phyloP scores from a whole-genome alignment of 1,140 invertebrate genomes.

The Drosophila ohnishii region DNA sequence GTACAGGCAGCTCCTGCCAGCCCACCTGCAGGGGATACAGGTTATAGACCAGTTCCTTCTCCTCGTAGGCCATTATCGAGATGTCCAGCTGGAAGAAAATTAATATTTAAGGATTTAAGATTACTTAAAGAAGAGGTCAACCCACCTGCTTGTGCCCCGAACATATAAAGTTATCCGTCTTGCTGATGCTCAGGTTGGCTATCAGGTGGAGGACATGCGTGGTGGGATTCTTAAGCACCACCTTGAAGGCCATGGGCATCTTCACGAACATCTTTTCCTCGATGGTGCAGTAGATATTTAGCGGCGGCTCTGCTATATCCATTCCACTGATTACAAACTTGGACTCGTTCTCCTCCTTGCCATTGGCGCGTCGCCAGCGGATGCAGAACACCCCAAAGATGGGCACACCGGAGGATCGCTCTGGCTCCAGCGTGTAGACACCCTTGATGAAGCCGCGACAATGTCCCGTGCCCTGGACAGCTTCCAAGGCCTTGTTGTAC shows the following conservation, averaged over 20 bases:
- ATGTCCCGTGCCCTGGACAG: slow-evolving; percentile 72
- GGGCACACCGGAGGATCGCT: slow-evolving; percentile 14
- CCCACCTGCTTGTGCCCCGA: slow-evolving; percentile 80
- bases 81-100: slow-evolving; percentile 65
- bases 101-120: background rate
- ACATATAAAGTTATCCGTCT: slow-evolving; percentile 82
- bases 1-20: slow-evolving; percentile 79
- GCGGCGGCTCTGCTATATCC: slow-evolving; percentile 73
- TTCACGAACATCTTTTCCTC: slow-evolving; percentile 83
- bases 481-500: slow-evolving; percentile 77
- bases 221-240: slow-evolving; percentile 79
- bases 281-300: slow-evolving; percentile 82
- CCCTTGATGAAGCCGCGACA: slow-evolving; percentile 79
- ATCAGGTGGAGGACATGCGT: slow-evolving; percentile 73
- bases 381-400: slow-evolving; percentile 80
- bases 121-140: background rate
- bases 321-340: slow-evolving; percentile 79
- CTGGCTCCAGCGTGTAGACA: slow-evolving; percentile 48
- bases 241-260: slow-evolving; percentile 81
- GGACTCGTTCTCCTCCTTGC: slow-evolving; percentile 79
- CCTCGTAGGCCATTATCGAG: slow-evolving; percentile 78
- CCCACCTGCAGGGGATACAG: slow-evolving; percentile 81
- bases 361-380: slow-evolving; percentile 72
- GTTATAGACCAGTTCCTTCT: slow-evolving; percentile 80
- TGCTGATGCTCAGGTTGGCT: slow-evolving; percentile 74